Base-by-base conservation (phyloP, 2,113 vertebrate genomes). In the Felis chaus region DNA sequence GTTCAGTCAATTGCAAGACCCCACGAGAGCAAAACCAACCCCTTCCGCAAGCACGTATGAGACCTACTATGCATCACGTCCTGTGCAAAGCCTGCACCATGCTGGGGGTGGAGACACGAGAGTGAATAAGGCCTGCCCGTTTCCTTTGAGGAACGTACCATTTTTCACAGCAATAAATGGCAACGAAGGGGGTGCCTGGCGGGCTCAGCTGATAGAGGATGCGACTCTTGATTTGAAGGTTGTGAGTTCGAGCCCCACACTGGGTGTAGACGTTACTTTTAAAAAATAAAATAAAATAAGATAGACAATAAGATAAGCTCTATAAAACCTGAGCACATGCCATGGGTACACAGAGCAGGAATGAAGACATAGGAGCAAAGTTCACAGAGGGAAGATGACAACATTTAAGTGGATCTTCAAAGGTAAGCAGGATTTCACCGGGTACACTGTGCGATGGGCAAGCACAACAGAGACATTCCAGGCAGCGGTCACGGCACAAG, bases 221-320 rank as follows among this genome's bases (percentile, higher is more conserved):
- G 33, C 11, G 63, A 65, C 27, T 65, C 63, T 61, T 61, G 63
- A 65, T 31, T 27, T 29, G 63, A 27, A 65, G 12, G 27, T 31
- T 31, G 27, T 27, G 63, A 65, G 25, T 65, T 65, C 2, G 11
- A 65, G 12, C 12, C 63, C 63, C 27, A 65, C 5, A 21, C 7
- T 65, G 12, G 63, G 27, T 29, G 63, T 29, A 27, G 10, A 31
- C 25, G 29, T 65, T 31, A 65, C 12, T 65, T 29, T 65, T 14
- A 29, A 65, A 65, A 31, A 71, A 36, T 71, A 36, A 71, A 71
- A 69, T 69, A 69, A 69, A 69, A 69, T 69, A 69, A 19, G 18
- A 36, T 1, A 57, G 27, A 48, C 12, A 27, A 1, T 0, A 16
- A 1, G 4, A 36, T 4, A 25, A 31, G 3, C 18, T 48, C 39